These are phyloP conservation scores for Holocentrus rufus DNA, from an alignment of 2,797 vertebrate genomes.

Conservation along the genomic window DNA sequence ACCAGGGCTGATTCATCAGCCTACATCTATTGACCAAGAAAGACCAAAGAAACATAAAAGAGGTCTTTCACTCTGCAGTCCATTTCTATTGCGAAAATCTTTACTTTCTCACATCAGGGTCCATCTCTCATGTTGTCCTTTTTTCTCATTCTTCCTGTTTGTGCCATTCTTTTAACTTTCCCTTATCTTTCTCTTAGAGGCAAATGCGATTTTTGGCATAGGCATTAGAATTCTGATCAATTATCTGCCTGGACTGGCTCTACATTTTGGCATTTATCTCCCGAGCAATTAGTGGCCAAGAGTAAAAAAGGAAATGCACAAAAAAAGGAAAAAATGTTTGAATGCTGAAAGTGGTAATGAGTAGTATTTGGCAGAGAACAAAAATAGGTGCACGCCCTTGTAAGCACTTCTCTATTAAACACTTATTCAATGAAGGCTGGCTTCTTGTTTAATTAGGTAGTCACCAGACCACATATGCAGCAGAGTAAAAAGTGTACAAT, in stretches of 20 bases:
- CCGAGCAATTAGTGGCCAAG: conserved; percentile 53
- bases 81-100: conserved; percentile 38
- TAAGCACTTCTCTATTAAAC: neutral
- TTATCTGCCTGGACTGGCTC: conserved; percentile 47
- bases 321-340: conserved; percentile 19
- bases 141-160: conserved; percentile 41
- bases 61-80: conserved; percentile 27
- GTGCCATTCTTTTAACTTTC: conserved; percentile 45
- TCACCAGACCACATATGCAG: too few species aligned
- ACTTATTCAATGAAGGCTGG: conserved; percentile 1
- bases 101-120: conserved; percentile 30
- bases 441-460: neutral
- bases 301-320: conserved; percentile 31
- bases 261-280: conserved; percentile 43
- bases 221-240: conserved; percentile 48
- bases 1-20: conserved; percentile 50
- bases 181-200: conserved; percentile 2
- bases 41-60: conserved; percentile 30
- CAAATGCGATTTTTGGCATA: conserved; percentile 38
- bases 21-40: conserved; percentile 51
- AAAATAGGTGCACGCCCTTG: neutral
- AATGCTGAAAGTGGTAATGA: conserved; percentile 31
- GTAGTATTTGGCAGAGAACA: conserved; percentile 18
- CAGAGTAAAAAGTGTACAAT: too few species aligned
- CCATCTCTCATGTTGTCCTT: conserved; percentile 17